Conservation (phyloP, 53 echinoderm and acorn worm species). For the Holothuria scabra region DNA sequence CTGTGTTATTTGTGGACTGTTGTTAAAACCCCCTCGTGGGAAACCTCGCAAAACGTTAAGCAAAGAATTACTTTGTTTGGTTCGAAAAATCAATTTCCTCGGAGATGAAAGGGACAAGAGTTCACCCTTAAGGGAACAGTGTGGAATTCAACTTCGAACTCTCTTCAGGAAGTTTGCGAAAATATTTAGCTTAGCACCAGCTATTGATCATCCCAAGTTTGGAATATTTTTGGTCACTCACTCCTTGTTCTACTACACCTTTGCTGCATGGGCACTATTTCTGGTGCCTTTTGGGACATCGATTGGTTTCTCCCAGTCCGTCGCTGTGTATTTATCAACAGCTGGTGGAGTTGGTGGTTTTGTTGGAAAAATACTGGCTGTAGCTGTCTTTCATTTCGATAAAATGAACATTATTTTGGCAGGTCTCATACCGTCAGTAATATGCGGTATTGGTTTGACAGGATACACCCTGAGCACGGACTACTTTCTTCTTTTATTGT, state of each 20-base stretch:
- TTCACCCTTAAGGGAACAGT: too few species aligned
- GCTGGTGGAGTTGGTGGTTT: constrained; percentile 32
- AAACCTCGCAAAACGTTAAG: not conserved
- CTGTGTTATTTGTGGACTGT: constrained; percentile 6
- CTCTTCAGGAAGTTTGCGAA: too few species aligned
- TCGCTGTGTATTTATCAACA: constrained; percentile 17
- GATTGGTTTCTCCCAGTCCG: not conserved
- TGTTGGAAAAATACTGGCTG: constrained; percentile 17
- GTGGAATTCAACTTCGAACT: too few species aligned
- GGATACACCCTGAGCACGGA: constrained; percentile 1
- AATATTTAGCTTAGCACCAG: not conserved
- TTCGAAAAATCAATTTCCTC: not conserved
- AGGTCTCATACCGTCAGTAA: not conserved
- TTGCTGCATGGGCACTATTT: constrained; percentile 25
- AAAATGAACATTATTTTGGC: constrained; percentile 7
- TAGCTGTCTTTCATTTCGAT: constrained; percentile 8
- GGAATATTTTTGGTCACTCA: constrained; percentile 14
- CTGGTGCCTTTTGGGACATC: constrained; percentile 10
- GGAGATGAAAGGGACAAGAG: not conserved
- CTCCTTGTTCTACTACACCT: constrained; percentile 31
- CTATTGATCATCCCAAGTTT: not conserved
- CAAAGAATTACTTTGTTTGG: not conserved
- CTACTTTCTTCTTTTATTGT: not conserved
- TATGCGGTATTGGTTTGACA: not conserved
- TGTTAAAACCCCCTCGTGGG: not conserved